Evolutionary conservation across 2,888 invertebrate genomes (phyloP), one percentile per base, ranked within the genome.

Genomic region (Spicauda simplicius): DNA sequence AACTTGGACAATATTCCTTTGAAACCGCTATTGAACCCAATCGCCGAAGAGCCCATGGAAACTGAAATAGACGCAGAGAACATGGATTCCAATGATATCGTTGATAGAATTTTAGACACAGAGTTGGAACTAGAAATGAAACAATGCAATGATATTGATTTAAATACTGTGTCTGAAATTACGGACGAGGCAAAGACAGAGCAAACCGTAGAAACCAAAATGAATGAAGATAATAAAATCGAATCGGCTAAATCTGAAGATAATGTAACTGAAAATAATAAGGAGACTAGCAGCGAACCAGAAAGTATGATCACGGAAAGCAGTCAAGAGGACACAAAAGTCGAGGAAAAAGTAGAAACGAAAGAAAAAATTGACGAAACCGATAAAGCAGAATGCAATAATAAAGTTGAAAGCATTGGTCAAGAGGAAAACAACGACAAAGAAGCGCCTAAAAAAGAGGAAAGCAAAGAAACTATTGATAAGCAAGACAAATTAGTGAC

Each of bases 21-120:
- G 10, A 91, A 91, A 74, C 87, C 90, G 2, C 71, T 90, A 72
- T 79, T 90, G 8, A 86, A 86, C 69, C 77, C 88, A 14, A 91
- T 90, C 71, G 78, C 83, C 12, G 91, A 91, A 77, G 91, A 91
- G 75, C 78, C 81, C 0, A 87, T 89, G 83, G 90, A 90, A 76
- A 82, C 84, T 11, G 91, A 90, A 69, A 85, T 89, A 82, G 90
- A 90, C 74, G 82, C 84, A 5, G 90, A 90, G 68, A 90, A 87
- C 74, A 76, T 75, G 59, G 89, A 91, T 73, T 73, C 90, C 4
- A 89, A 83, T 74, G 90, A 90, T 71, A 88, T 90, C 68, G 89
- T 91, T 50, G 91, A 92, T 56, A 81, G 86, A 74, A 90, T 91
- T 78, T 77, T 91, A 69, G 91, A 91, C 69, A 76, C 84, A 2